A percentile compares a stretch with the other conserved stretches of the same genome.
These are phyloP conservation scores for Lasioglossum morio DNA, from an alignment of 2,888 invertebrate genomes.

Conservation along the genomic window DNA sequence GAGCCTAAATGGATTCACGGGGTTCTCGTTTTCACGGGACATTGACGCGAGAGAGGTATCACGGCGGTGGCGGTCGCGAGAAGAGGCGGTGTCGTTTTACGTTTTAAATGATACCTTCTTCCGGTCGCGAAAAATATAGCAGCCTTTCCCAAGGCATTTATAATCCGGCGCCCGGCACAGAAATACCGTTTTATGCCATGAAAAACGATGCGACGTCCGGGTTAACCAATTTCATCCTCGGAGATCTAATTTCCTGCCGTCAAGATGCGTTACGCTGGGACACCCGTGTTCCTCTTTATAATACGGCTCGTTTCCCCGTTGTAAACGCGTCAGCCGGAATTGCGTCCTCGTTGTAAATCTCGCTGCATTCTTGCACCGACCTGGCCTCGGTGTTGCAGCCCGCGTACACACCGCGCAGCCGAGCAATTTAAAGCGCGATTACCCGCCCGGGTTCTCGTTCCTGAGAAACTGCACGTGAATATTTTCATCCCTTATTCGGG, in stretches of 20 bases:
- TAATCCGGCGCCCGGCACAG: slow-evolving; percentile 38
- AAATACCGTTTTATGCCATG: slow-evolving; percentile 44
- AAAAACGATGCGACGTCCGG: slow-evolving; percentile 65
- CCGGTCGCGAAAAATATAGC: background rate
- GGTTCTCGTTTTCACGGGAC: background rate
- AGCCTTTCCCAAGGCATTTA: slow-evolving; percentile 24
- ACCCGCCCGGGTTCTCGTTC: slow-evolving; percentile 48
- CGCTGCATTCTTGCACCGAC: slow-evolving; percentile 67
- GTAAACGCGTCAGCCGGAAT: slow-evolving; percentile 78
- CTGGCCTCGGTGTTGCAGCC: slow-evolving; percentile 20
- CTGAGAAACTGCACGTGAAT: slow-evolving; percentile 53
- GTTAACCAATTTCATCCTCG: slow-evolving; percentile 75
- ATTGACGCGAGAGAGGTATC: background rate
- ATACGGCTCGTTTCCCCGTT: slow-evolving; percentile 71
- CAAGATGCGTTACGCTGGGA: slow-evolving; percentile 71
- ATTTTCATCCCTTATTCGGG: slow-evolving; percentile 55
- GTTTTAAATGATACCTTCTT: slow-evolving; percentile 15
- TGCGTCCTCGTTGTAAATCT: slow-evolving; percentile 76
- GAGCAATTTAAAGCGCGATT: slow-evolving; percentile 69
- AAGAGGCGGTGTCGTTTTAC: background rate
- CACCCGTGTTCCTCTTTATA: slow-evolving; percentile 73
- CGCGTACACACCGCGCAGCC: slow-evolving; percentile 35
- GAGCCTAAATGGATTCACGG: background rate
- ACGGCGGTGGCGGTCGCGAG: background rate
- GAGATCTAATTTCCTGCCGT: slow-evolving; percentile 80